Evolutionary conservation across 2,888 invertebrate genomes (phyloP), one percentile per base, ranked within the genome.

Genomic region (Gari tellinella): DNA sequence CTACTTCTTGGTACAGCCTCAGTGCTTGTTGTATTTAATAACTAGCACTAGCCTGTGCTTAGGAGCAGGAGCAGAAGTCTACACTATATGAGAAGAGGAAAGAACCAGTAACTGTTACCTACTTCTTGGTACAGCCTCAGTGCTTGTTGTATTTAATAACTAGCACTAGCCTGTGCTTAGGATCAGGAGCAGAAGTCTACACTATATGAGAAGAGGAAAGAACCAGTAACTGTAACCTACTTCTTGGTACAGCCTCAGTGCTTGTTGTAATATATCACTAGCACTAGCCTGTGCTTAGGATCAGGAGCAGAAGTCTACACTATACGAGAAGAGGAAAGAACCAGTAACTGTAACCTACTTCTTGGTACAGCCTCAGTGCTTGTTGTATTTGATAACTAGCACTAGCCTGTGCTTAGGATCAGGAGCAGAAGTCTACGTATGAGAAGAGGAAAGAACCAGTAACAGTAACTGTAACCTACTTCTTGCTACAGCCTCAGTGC

Each of bases 291-390:
- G 31, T 31, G 31, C 31, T 31, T 31, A 31, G 31, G 31, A 31
- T 7, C 10, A 31, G 31, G 31, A 7, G 31, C 31, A 31, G 10
- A 31, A 31, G 5, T 31, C 10, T 31, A 31, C 5, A 31, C 5
- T 10, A 31, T 31, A 31, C 10, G 4, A 4, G 10, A 31, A 31
- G 5, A 31, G 31, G 31, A 31, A 10, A 31, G 4, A 31, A 7
- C 31, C 5, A 23, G 38, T 26, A 17, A 61, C 12, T 53, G 40
- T 21, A 17, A 19, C 38, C 53, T 53, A 14, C 37, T 41, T 43
- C 56, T 57, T 57, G 57, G 65, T 65, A 65, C 64, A 41, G 37
- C 40, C 26, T 48, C 38, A 53, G 64, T 64, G 55, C 49, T 56
- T 64, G 64, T 64, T 26, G 43, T 37, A 31, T 31, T 25, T 55